Base-by-base conservation (phyloP, 53 echinoderm and acorn worm genomes). In the Luidia sarsii region DNA sequence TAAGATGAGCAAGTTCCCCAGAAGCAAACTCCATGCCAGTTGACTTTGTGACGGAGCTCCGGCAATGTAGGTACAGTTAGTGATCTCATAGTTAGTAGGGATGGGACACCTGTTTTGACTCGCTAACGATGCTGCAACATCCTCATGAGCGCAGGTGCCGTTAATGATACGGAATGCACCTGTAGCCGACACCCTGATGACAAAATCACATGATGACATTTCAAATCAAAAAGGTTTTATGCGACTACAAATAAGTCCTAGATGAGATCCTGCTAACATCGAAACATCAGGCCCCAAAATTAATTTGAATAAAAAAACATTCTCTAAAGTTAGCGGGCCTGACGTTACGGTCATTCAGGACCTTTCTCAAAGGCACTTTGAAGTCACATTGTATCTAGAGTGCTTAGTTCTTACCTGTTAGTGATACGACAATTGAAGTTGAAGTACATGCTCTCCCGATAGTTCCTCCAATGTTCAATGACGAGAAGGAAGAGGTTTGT, bases 151-250 rank as follows among this genome's bases (percentile, higher is more conserved):
- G 55, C 97, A 97, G 16, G 97, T 94, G 16, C 97, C 97, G 19
- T 97, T 97, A 82, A 97, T 91, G 75, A 97, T 97, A 1, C 96
- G 82, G 82, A 97, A 97, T 2, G 97, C 97, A 29, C 97, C 97
- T 0, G 91, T 91, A 3, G 91, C 97, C 9, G 97, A 91, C 37
- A 97, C 90, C 57, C 97, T 97, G 82, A 55, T 39, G 80, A 32
- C 29, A 38, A 69, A n/a, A n/a, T n/a, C n/a, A n/a, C n/a, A n/a
- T n/a, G n/a, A n/a, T n/a, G n/a, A n/a, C n/a, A n/a, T n/a, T n/a
- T n/a, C n/a, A n/a, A n/a, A n/a, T n/a, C n/a, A n/a, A n/a, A n/a
- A n/a, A n/a, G n/a, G n/a, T n/a, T n/a, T n/a, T n/a, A n/a, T n/a
- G n/a, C n/a, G n/a, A n/a, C n/a, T n/a, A n/a, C n/a, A n/a, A n/a